Evolutionary conservation across 2,113 vertebrate genomes (phyloP).

Genomic region (Accipiter cooperii): DNA sequence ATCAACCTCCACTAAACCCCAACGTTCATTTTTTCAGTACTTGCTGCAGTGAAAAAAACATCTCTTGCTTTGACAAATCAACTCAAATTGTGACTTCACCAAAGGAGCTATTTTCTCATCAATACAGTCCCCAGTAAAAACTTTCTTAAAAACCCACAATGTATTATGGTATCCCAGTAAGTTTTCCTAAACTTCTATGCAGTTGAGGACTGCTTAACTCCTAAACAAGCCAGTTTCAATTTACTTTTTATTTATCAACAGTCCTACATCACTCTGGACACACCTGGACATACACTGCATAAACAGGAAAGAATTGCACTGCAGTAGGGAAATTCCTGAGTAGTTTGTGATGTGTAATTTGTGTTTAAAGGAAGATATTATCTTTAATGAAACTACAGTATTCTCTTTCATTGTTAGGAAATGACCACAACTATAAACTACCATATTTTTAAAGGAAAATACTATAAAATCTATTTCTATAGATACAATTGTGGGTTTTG

Average conservation of each 20-base stretch:
- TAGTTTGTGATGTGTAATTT: neutral
- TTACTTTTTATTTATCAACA: neutral
- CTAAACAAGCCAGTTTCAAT: neutral
- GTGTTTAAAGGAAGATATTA: neutral
- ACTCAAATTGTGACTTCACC: neutral
- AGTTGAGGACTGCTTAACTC: neutral
- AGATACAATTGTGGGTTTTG: neutral
- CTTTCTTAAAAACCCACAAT: fast-evolving
- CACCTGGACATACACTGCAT: too few relatives aligned
- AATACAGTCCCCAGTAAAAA: neutral
- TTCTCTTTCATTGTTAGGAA: neutral
- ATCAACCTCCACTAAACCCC: neutral
- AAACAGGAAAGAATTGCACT: neutral
- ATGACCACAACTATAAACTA: neutral
- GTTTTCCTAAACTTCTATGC: neutral
- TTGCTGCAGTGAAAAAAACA: neutral
- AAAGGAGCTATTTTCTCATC: neutral
- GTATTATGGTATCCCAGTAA: neutral
- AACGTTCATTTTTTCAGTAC: neutral
- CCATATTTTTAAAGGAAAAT: neutral
- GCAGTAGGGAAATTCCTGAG: neutral
- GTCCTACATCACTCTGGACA: neutral
- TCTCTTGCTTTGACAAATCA: neutral
- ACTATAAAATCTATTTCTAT: neutral
- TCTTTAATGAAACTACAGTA: neutral